Conservation (phyloP, 2,888 invertebrate genomes). For the Slavum lentiscoides region DNA sequence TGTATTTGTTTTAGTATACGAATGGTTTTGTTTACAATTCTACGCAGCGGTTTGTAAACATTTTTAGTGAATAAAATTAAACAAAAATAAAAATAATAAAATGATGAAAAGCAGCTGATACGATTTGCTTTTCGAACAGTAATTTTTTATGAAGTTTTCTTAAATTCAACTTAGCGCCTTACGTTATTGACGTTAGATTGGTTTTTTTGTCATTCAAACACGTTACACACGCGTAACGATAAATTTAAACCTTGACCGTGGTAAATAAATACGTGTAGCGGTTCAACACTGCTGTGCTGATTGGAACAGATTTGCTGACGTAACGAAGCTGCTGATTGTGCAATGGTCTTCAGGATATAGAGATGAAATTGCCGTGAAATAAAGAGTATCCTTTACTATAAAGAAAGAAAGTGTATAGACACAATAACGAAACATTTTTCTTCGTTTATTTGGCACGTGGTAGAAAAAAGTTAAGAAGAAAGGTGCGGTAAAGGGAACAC, state of each 20-base stretch:
- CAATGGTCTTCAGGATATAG: constrained; percentile 3
- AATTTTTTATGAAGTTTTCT: constrained; percentile 18
- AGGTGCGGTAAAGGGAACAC: not conserved
- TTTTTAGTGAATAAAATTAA: too few species aligned
- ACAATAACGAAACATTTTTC: constrained; percentile 30
- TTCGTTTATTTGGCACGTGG: constrained; percentile 26
- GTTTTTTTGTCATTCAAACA: constrained; percentile 22
- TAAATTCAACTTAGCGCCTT: constrained; percentile 33
- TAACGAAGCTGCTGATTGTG: constrained; percentile 22
- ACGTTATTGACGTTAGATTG: too few species aligned
- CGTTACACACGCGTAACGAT: constrained; percentile 16
- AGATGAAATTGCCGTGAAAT: constrained; percentile 11
- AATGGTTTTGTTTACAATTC: too few species aligned
- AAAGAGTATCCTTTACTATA: constrained; percentile 15
- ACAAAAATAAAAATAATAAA: too few species aligned
- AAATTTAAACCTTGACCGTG: constrained; percentile 42
- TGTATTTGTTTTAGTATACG: too few species aligned
- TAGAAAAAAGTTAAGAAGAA: constrained; percentile 3
- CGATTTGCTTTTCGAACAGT: not conserved
- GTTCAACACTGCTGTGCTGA: constrained; percentile 9
- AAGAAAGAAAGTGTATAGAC: constrained; percentile 6
- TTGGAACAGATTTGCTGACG: constrained; percentile 12
- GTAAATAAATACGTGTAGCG: not conserved
- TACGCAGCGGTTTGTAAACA: too few species aligned
- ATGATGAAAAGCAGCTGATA: too few species aligned